phyloP scores from a whole-genome alignment of 2,888 invertebrate genomes.

The Cecidostiba fungosa region DNA sequence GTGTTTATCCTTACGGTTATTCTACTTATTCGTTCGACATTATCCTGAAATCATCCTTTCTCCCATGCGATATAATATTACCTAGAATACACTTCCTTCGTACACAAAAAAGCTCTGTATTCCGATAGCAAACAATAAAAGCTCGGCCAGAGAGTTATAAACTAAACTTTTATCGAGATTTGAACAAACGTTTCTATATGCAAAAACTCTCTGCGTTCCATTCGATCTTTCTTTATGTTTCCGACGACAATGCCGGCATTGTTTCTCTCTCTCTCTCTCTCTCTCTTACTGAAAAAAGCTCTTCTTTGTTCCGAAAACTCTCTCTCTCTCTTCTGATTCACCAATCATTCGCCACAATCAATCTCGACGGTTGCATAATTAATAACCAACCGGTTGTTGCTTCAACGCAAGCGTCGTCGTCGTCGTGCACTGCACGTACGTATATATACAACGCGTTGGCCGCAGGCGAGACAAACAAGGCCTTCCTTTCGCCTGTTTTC shows the following conservation, averaged over 20 bases:
- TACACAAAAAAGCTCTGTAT: background rate
- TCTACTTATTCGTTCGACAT: conserved; percentile 2
- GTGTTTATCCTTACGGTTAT: conserved; percentile 1
- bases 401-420: background rate
- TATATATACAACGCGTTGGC: background rate
- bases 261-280: background rate
- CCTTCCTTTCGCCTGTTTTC: conserved; percentile 13
- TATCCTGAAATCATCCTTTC: background rate
- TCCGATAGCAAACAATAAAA: background rate
- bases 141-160: background rate
- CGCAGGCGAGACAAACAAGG: background rate
- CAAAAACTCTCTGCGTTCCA: background rate
- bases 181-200: background rate
- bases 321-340: background rate
- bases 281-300: background rate
- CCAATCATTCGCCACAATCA: conserved; percentile 6
- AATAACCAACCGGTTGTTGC: conserved; percentile 5
- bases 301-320: background rate
- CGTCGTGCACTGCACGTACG: background rate
- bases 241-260: background rate
- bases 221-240: background rate
- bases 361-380: background rate
- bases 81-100: too few relatives aligned
- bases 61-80: too few relatives aligned
- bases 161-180: conserved; percentile 6